A percentile compares a stretch with the other conserved stretches of the same genome.
phyloP scores from a whole-genome alignment of 2,113 vertebrate genomes.

The Mugil cephalus region DNA sequence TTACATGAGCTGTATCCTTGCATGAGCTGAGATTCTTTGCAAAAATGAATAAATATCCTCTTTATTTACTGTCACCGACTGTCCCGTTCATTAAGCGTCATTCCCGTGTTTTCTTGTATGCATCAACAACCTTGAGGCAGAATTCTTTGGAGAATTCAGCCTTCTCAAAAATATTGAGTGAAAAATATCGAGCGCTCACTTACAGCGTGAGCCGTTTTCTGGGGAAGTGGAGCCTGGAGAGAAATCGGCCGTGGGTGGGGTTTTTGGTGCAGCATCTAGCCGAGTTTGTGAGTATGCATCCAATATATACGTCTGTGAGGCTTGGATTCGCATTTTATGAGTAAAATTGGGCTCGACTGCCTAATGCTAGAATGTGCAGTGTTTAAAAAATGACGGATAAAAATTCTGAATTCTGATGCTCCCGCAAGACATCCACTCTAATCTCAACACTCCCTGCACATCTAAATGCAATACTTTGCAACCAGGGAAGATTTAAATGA shows the following conservation, averaged over 20 bases:
- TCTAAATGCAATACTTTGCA: too few relatives aligned
- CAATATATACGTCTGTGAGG: not conserved
- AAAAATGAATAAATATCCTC: conserved; percentile 75
- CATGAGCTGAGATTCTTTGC: conserved; percentile 76
- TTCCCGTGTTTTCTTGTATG: not conserved
- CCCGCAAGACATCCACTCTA: not conserved
- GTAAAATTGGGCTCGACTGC: not conserved
- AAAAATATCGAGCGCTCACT: conserved; percentile 15
- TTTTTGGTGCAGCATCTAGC: not conserved
- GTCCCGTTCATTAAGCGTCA: not conserved
- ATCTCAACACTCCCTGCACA: not conserved
- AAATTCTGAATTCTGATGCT: not conserved
- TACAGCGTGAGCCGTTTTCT: not conserved
- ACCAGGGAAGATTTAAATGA: not conserved
- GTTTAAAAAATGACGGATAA: not conserved
- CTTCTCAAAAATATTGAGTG: conserved; percentile 27
- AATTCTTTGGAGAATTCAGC: not conserved
- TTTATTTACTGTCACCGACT: conserved; percentile 67
- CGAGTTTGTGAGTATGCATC: not conserved
- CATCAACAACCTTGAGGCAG: too few relatives aligned
- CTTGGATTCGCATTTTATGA: not conserved
- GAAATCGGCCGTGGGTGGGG: not conserved
- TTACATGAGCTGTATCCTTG: conserved; percentile 78
- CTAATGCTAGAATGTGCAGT: too few relatives aligned
- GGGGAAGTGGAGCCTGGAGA: not conserved